Percentiles rank a stretch among this genome's conserved stretches.
phyloP scores from a whole-genome alignment of 2,797 vertebrate species.

The Varecia variegata region DNA sequence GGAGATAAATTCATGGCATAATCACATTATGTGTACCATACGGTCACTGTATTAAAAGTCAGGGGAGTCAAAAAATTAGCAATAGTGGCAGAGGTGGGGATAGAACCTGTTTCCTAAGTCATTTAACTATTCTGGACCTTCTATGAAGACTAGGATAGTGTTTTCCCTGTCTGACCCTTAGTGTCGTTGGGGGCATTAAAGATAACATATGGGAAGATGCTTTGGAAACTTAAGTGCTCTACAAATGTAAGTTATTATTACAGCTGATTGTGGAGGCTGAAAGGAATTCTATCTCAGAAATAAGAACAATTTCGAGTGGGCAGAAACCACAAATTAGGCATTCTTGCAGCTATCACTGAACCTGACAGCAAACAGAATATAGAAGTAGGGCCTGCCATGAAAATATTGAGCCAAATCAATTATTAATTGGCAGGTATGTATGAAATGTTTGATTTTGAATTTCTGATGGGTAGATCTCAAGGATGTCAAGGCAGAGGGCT shows the following conservation, averaged over 20 bases:
- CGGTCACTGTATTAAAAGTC: background rate
- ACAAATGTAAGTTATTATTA: conserved; percentile 2
- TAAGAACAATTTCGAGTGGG: conserved; percentile 42
- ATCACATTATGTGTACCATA: background rate
- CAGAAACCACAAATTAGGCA: conserved; percentile 43
- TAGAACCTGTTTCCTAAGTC: background rate
- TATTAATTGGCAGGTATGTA: conserved; percentile 57
- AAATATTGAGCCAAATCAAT: conserved; percentile 69
- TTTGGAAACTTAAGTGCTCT: conserved; percentile 3
- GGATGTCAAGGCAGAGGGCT: conserved; percentile 31
- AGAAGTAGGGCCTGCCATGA: conserved; percentile 51
- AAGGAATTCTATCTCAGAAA: conserved; percentile 31
- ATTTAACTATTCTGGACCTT: background rate
- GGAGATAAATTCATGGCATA: background rate
- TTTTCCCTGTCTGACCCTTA: background rate
- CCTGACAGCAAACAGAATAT: conserved; percentile 69
- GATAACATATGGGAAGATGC: background rate
- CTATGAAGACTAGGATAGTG: background rate
- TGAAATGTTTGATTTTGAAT: conserved; percentile 66
- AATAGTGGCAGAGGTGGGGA: background rate
- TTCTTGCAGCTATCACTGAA: conserved; percentile 17
- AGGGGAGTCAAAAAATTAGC: background rate
- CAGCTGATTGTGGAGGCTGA: background rate
- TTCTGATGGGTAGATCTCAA: conserved; percentile 40
- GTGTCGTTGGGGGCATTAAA: background rate